These are phyloP conservation scores for Barypeithes pellucidus DNA, from an alignment of 2,888 invertebrate genomes.

Conservation along the genomic window DNA sequence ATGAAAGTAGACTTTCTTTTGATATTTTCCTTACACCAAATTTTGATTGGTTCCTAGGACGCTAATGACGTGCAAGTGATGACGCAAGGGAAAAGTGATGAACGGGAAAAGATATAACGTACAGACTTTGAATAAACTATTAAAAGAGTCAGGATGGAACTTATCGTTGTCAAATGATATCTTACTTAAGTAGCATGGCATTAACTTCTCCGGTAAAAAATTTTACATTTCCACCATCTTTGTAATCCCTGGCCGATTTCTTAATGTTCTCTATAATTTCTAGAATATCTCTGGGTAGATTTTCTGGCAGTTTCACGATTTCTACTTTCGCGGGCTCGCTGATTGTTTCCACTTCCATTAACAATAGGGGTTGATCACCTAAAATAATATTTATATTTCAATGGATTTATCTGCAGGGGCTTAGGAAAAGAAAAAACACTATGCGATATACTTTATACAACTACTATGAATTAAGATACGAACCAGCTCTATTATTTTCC, in stretches of 20 bases:
- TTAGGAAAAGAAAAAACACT: too few relatives aligned
- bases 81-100: too few relatives aligned
- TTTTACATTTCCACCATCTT: conserved; percentile 69
- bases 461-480: conserved; percentile 14
- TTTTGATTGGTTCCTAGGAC: too few relatives aligned
- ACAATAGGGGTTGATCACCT: not conserved
- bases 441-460: too few relatives aligned
- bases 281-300: conserved; percentile 70
- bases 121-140: too few relatives aligned
- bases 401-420: not conserved
- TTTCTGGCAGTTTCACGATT: conserved; percentile 70
- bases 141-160: too few relatives aligned
- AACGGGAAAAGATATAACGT: too few relatives aligned
- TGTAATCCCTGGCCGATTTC: conserved; percentile 67
- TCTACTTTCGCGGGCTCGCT: conserved; percentile 64
- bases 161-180: too few relatives aligned
- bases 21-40: too few relatives aligned
- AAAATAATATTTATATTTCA: conserved; percentile 17
- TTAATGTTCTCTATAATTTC: conserved; percentile 70
- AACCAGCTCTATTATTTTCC: conserved; percentile 17
- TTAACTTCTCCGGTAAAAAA: conserved; percentile 71
- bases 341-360: conserved; percentile 48
- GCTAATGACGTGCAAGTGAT: too few relatives aligned
- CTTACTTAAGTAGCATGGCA: conserved; percentile 71
- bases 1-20: too few relatives aligned